Evolutionary conservation across 2,797 vertebrate species (phyloP).

Genomic region (Enoplosus armatus): DNA sequence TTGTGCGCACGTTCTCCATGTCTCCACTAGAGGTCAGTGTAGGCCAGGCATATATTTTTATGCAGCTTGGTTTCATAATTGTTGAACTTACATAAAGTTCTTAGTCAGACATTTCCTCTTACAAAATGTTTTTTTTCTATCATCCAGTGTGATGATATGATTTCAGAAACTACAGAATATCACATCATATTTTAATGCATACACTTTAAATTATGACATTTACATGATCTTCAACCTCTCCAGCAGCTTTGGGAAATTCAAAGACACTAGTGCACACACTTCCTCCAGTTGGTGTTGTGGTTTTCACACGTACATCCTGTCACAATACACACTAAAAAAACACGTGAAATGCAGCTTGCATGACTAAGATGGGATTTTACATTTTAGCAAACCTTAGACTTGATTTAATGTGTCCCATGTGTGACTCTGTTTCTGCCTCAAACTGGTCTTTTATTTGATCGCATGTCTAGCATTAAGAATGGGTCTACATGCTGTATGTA

Average conservation of each 20-base stretch:
- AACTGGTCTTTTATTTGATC: not conserved
- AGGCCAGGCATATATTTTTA: not conserved
- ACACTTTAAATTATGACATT: not conserved
- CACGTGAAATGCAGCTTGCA: not conserved
- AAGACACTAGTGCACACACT: not conserved
- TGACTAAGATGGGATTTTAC: not conserved
- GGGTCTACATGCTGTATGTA: not conserved
- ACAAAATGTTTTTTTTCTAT: conserved; percentile 23
- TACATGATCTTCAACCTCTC: not conserved
- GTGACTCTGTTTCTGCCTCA: not conserved
- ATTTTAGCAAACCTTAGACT: not conserved
- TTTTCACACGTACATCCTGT: conserved; percentile 29
- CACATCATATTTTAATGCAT: not conserved
- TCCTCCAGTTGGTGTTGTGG: not conserved
- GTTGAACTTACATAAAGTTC: conserved; percentile 67
- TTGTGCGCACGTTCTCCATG: not conserved
- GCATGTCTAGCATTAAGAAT: not conserved
- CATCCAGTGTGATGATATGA: not conserved
- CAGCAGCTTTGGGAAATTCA: not conserved
- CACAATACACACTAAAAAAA: not conserved
- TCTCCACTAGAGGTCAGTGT: conserved; percentile 67
- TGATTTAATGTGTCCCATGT: not conserved
- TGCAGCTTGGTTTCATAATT: conserved; percentile 62
- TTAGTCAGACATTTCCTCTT: conserved; percentile 46
- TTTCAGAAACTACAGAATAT: not conserved